A percentile compares a stretch with the other conserved stretches of the same genome.
phyloP scores from a whole-genome alignment of 2,113 vertebrate species.

The Corythornis cristatus region DNA sequence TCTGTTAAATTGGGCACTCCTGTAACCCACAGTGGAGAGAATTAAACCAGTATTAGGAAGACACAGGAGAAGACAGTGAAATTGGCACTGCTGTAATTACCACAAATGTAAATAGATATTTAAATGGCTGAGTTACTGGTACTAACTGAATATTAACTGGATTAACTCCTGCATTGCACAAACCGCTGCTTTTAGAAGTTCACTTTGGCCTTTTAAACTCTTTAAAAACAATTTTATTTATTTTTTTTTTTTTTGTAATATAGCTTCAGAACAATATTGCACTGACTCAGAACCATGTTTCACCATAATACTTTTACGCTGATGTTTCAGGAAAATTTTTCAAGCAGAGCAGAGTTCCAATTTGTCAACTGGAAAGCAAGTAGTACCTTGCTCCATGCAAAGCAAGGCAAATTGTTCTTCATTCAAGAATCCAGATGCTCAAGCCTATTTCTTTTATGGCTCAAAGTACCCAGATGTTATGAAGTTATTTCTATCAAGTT shows the following conservation, averaged over 20 bases:
- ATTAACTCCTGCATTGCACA: not conserved
- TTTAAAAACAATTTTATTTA: not conserved
- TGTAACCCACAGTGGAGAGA: not conserved
- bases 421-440: not conserved
- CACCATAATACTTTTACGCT: not conserved
- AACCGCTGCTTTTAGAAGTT: not conserved
- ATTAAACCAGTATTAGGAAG: not conserved
- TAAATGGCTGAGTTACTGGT: not conserved
- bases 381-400: not conserved
- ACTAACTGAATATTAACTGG: not conserved
- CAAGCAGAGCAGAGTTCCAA: not conserved
- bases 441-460: not conserved
- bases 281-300: not conserved
- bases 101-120: not conserved
- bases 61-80: not conserved
- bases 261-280: not conserved
- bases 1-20: not conserved
- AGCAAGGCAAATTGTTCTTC: not conserved
- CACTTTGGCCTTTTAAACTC: not conserved
- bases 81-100: not conserved
- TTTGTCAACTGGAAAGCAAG: not conserved
- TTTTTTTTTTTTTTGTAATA: not conserved
- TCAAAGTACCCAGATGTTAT: not conserved
- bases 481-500: not conserved
- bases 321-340: not conserved